phyloP scores from a whole-genome alignment of 2,113 vertebrate genomes.

The Anarhynchus alexandrinus region DNA sequence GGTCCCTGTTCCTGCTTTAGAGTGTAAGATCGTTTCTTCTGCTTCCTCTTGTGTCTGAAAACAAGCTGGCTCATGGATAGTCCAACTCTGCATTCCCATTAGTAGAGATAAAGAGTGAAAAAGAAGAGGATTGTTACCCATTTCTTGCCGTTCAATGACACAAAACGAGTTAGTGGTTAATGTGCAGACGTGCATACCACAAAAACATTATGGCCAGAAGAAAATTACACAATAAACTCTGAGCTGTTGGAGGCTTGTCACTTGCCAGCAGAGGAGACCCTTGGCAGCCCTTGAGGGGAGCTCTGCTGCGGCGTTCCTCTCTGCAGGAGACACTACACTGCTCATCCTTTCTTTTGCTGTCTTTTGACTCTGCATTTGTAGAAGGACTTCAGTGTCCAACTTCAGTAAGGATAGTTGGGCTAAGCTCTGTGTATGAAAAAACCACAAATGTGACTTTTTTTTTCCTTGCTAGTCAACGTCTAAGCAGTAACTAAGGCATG shows the following conservation, averaged over 20 bases:
- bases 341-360: background rate
- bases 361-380: background rate
- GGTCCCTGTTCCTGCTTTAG: background rate
- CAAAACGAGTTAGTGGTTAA: background rate
- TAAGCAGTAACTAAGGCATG: background rate
- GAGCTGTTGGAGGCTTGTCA: background rate
- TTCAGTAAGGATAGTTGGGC: background rate
- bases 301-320: background rate
- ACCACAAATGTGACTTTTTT: fast-evolving
- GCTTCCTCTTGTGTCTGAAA: background rate
- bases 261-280: background rate
- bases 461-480: background rate
- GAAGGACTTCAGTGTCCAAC: background rate
- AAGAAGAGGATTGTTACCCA: background rate
- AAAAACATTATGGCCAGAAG: background rate
- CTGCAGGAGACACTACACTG: background rate
- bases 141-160: background rate
- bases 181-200: background rate
- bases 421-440: background rate
- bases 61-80: background rate
- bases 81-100: background rate
- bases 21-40: background rate
- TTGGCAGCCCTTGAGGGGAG: background rate
- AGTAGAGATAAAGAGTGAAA: background rate
- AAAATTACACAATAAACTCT: background rate